Evolutionary conservation across 1,140 invertebrate genomes (phyloP).

Genomic region (Drosophila suzukii): DNA sequence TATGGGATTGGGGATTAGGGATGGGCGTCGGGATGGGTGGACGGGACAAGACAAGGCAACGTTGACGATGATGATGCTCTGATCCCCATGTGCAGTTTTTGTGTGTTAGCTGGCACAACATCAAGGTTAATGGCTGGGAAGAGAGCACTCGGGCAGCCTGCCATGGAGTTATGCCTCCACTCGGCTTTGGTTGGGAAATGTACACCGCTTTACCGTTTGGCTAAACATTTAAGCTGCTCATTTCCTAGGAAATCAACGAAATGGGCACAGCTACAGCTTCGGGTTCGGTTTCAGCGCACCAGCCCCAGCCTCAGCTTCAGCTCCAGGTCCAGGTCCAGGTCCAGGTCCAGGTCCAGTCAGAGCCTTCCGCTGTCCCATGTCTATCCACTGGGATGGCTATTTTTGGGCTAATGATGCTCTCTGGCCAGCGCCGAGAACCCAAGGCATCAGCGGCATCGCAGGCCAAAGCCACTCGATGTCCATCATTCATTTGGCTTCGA

Average conservation of each 20-base stretch:
- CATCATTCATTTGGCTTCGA: slow-evolving; percentile 77
- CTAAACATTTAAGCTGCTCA: slow-evolving; percentile 81
- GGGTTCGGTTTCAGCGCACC: slow-evolving; percentile 15
- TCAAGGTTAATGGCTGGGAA: slow-evolving; percentile 77
- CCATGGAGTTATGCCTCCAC: slow-evolving; percentile 9
- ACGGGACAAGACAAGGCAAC: slow-evolving; percentile 17
- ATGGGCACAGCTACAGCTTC: slow-evolving; percentile 52
- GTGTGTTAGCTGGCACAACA: slow-evolving; percentile 56
- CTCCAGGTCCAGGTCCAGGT: neutral
- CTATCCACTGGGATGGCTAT: slow-evolving; percentile 57
- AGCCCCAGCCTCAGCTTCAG: neutral
- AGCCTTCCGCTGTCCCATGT: slow-evolving; percentile 25
- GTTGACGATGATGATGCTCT: slow-evolving; percentile 44
- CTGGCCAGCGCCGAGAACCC: slow-evolving; percentile 30
- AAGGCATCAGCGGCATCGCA: slow-evolving; percentile 35
- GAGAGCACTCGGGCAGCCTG: slow-evolving; percentile 42
- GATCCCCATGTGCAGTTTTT: slow-evolving; percentile 38
- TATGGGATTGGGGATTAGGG: neutral
- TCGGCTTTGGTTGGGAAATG: slow-evolving; percentile 56
- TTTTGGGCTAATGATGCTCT: slow-evolving; percentile 81
- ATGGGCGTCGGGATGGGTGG: slow-evolving; percentile 22
- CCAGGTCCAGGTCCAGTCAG: neutral
- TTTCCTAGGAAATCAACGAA: slow-evolving; percentile 76
- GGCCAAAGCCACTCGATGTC: slow-evolving; percentile 73
- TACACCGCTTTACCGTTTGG: slow-evolving; percentile 73